Percentiles rank a stretch among this genome's conserved stretches.
Conservation (phyloP, 2,888 invertebrate species). For the Coelopa pilipes region DNA sequence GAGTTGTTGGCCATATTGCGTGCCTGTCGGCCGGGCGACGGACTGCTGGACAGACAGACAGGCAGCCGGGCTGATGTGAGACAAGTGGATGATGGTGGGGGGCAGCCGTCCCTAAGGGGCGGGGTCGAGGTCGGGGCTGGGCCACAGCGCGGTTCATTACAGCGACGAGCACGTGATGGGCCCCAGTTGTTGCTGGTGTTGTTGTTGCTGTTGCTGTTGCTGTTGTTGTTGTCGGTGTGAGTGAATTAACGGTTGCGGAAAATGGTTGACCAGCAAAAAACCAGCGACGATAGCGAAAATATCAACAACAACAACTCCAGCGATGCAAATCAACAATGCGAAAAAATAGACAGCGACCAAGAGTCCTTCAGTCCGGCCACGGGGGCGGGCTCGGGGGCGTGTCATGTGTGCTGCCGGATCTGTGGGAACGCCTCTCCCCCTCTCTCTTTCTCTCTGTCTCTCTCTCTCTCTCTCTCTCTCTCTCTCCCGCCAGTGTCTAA, state of each 20-base stretch:
- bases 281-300: conserved; percentile 33
- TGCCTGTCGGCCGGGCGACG: conserved; percentile 45
- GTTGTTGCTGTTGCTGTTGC: conserved; percentile 32
- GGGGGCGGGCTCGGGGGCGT: not conserved
- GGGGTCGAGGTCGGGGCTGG: not conserved
- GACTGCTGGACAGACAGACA: conserved; percentile 38
- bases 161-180: conserved; percentile 3
- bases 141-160: conserved; percentile 27
- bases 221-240: conserved; percentile 44
- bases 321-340: conserved; percentile 34
- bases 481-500: no score
- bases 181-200: conserved; percentile 30
- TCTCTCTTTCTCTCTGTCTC: no score
- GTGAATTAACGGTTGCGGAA: conserved; percentile 54
- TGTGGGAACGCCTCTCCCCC: no score
- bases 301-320: conserved; percentile 20
- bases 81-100: conserved; percentile 11
- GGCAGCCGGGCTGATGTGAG: conserved; percentile 41
- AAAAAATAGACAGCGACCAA: conserved; percentile 15
- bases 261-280: conserved; percentile 52
- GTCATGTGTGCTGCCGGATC: no score
- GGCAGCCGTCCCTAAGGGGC: no score
- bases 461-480: no score
- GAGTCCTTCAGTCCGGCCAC: not conserved
- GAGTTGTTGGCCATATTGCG: conserved; percentile 52